Evolutionary conservation across 1,140 invertebrate genomes (phyloP).

Genomic region (Saxidomus purpurata): DNA sequence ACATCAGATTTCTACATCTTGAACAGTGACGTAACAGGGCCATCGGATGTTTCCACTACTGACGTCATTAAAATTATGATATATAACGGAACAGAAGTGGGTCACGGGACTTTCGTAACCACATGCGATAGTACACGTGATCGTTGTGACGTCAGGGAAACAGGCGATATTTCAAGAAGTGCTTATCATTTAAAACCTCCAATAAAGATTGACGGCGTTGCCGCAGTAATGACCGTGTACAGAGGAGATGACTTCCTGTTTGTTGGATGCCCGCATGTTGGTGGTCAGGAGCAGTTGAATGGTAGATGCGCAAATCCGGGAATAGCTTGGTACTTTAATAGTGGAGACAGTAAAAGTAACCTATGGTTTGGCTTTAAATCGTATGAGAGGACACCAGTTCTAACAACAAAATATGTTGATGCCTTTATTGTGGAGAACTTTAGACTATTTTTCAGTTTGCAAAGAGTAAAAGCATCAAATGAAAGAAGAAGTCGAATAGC

Average conservation of each 20-base stretch:
- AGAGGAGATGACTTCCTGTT: neutral
- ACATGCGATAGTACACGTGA: neutral
- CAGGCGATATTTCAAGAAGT: neutral
- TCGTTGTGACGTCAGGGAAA: neutral
- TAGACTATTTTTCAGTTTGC: slow-evolving; percentile 39
- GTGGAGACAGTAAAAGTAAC: neutral
- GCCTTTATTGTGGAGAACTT: neutral
- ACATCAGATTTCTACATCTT: neutral
- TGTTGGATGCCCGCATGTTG: slow-evolving; percentile 25
- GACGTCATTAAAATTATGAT: neutral
- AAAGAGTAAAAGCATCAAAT: neutral
- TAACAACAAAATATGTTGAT: slow-evolving; percentile 25
- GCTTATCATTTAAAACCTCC: neutral
- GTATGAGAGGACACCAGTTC: neutral
- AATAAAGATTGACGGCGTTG: neutral
- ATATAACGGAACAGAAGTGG: neutral
- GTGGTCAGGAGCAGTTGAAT: neutral
- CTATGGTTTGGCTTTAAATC: neutral
- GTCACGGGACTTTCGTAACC: neutral
- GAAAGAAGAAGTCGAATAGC: slow-evolving; percentile 11
- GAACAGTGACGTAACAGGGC: neutral
- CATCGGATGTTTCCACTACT: neutral
- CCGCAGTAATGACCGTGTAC: neutral
- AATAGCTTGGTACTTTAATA: neutral
- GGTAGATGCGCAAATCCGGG: neutral